Evolutionary conservation across 1,140 invertebrate genomes (phyloP), one percentile per base, ranked within the genome.

Genomic region (Dendroctonus ponderosae): DNA sequence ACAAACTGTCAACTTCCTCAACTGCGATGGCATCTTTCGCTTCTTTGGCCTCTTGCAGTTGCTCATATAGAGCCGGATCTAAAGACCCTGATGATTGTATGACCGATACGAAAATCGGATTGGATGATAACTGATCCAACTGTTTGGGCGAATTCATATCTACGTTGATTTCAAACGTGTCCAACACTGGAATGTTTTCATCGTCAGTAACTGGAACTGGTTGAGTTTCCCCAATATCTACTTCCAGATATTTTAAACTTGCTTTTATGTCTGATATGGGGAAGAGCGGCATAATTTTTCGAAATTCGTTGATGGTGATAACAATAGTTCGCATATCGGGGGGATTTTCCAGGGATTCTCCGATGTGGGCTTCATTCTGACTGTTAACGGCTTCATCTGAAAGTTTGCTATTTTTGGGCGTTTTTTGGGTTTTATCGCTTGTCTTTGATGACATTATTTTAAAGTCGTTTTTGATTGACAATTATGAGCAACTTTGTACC

Each of bases 241-340:
- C 42, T n/a, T 63, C 66, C 39, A 57, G 12, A 39, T 68, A 64
- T 37, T 68, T 67, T 14, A 67, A 50, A 14, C 43, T 59, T 7
- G 59, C 62, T 56, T 62, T 66, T 43, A 73, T 42, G 37, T 72
- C 70, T 5, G 68, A 56, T 38, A 69, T 54, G 37, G 70, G 68
- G 61, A 66, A 70, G 6, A 64, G 42, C 39, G 70, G 68, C 12
- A 62, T 26, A 12, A 68, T 60, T 14, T 58, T 58, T 44, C 40
- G 64, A 39, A 51, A 64, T 40, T 6, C 38, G 48, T 54, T 37
- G 5, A 67, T 39, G 6, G 48, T 52, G 11, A 67, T 46, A 6
- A 66, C 15, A 9, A 67, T 53, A 5, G 46, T 64, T 63, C 48
- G 39, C 6, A 63, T 50, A 26, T 67, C 60, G 11, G 4, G 14